These are phyloP conservation scores for chimpanzee (Pan troglodytes) DNA, from an alignment of 2,113 vertebrate genomes.

Conservation along the genomic window NHGRI_mPanTro3-v2.1_pri NC_072409.2:97571001-97571500, in stretches of 20 bases:
- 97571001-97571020: slow-evolving; percentile 25
- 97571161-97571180: slow-evolving; percentile 70
- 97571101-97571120: slow-evolving; percentile 54
- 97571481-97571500: slow-evolving; percentile 2
- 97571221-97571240: slow-evolving; percentile 68
- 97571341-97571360: slow-evolving; percentile 59
- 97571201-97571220: slow-evolving; percentile 78
- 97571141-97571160: slow-evolving; percentile 70
- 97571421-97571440: slow-evolving; percentile 30
- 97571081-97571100: slow-evolving; percentile 47
- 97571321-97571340: slow-evolving; percentile 61
- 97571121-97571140: slow-evolving; percentile 45
- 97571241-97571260: slow-evolving; percentile 78
- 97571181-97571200: slow-evolving; percentile 80
- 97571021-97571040: slow-evolving; percentile 24
- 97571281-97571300: slow-evolving; percentile 77
- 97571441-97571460: neutral
- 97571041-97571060: slow-evolving; percentile 73
- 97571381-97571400: neutral
- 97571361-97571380: neutral
- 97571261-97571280: slow-evolving; percentile 73
- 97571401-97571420: slow-evolving; percentile 30
- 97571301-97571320: slow-evolving; percentile 75
- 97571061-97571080: slow-evolving; percentile 30
- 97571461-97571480: neutral